phyloP scores from a whole-genome alignment of 2,113 vertebrate species.

The Nothobranchius furzeri region DNA sequence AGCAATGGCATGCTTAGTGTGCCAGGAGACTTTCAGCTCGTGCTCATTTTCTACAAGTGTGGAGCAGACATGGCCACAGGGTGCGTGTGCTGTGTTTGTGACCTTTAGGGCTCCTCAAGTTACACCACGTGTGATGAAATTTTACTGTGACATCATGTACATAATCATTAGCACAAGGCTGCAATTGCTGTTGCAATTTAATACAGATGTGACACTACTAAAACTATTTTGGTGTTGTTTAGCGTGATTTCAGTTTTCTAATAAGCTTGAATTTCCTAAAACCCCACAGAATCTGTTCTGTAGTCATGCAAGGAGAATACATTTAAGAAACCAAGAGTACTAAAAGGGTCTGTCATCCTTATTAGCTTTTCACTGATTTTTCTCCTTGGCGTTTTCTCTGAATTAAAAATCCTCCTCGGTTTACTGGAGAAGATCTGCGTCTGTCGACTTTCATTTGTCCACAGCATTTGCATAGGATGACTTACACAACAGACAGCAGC shows the following conservation, averaged over 20 bases:
- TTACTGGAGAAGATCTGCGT: conserved; percentile 14
- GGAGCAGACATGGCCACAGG: conserved; percentile 22
- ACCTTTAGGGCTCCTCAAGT: conserved; percentile 53
- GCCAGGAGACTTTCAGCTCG: conserved; percentile 30
- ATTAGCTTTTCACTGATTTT: conserved; percentile 10
- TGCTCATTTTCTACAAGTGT: conserved; percentile 55
- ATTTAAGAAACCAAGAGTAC: not conserved
- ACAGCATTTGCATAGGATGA: conserved; percentile 45
- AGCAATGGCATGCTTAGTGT: conserved; percentile 55
- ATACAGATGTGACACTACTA: conserved; percentile 10
- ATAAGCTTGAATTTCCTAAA: not conserved
- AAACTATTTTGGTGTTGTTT: not conserved
- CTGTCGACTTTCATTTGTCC: conserved; percentile 53
- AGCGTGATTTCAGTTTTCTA: not conserved
- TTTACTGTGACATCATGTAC: conserved; percentile 49
- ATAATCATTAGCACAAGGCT: conserved; percentile 55
- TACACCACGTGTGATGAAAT: conserved; percentile 55
- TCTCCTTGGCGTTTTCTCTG: conserved; percentile 6
- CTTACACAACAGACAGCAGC: conserved; percentile 21
- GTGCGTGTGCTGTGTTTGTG: conserved; percentile 42
- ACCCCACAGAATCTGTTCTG: not conserved
- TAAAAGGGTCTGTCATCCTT: too few relatives aligned
- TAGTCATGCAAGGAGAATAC: conserved; percentile 1
- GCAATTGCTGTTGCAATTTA: conserved; percentile 24
- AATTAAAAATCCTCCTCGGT: conserved; percentile 30